Conservation (phyloP, 2,888 invertebrate genomes). For the Drosophila meridionalis region DNA sequence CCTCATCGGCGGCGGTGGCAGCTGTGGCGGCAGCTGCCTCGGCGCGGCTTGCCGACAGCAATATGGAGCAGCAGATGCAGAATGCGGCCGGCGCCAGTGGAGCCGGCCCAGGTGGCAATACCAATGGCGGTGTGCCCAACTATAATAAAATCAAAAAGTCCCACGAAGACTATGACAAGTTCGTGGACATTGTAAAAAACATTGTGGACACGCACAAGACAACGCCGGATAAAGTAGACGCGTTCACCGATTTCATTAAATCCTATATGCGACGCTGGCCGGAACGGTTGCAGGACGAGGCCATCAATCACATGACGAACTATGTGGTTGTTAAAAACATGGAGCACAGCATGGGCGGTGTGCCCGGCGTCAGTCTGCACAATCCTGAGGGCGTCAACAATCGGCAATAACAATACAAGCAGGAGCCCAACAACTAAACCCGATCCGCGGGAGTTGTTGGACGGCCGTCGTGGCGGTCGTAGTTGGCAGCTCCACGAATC, state of each 20-base stretch:
- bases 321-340: constrained; percentile 84
- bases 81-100: constrained; percentile 75
- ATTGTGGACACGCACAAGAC: constrained; percentile 84
- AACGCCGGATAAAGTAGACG: constrained; percentile 83
- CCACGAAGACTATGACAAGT: constrained; percentile 83
- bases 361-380: constrained; percentile 55
- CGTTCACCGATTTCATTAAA: constrained; percentile 83
- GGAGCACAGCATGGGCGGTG: constrained; percentile 82
- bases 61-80: constrained; percentile 82
- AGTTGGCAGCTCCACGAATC: constrained; percentile 60
- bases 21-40: constrained; percentile 82
- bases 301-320: constrained; percentile 84
- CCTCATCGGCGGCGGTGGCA: constrained; percentile 83
- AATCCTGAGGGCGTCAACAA: constrained; percentile 82
- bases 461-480: constrained; percentile 49
- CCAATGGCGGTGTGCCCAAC: constrained; percentile 80
- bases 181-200: constrained; percentile 84
- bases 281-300: constrained; percentile 83
- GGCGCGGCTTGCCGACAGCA: constrained; percentile 82
- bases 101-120: constrained; percentile 72
- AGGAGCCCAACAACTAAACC: constrained; percentile 76
- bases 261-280: constrained; percentile 84
- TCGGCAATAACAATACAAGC: constrained; percentile 84
- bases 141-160: constrained; percentile 80
- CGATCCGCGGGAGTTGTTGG: constrained; percentile 63